These are phyloP conservation scores for Ochropleura plecta DNA, from an alignment of 2,888 invertebrate genomes.

Conservation along the genomic window DNA sequence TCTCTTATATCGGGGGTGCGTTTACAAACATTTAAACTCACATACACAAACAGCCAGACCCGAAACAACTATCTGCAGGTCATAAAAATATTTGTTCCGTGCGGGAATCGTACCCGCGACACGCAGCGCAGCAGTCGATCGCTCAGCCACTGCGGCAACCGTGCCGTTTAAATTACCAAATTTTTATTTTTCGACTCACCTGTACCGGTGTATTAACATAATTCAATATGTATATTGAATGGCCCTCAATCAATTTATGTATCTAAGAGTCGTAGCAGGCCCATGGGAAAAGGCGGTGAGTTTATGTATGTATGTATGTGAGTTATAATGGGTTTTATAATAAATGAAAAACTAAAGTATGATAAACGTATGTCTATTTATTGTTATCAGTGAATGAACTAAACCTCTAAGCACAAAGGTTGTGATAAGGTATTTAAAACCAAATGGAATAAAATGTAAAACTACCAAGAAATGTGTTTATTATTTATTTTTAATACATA, in stretches of 20 bases:
- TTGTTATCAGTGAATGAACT: constrained; percentile 39
- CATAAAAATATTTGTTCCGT: no score
- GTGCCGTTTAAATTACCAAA: neutral
- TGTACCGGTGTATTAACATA: neutral
- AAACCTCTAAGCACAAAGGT: constrained; percentile 44
- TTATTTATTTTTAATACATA: constrained; percentile 87
- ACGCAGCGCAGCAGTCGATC: no score
- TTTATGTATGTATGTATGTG: no score
- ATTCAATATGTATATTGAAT: neutral
- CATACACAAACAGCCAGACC: no score
- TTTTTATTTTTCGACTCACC: neutral
- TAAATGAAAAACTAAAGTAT: constrained; percentile 44
- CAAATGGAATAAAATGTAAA: constrained; percentile 56
- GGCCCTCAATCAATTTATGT: neutral
- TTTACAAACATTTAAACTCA: no score
- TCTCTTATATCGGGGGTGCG: no score
- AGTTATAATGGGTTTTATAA: constrained; percentile 7
- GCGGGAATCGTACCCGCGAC: no score
- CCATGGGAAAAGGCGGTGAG: no score
- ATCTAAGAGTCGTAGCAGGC: no score
- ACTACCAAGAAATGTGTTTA: constrained; percentile 72
- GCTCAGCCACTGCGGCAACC: no score
- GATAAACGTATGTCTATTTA: constrained; percentile 57
- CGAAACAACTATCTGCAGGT: no score
- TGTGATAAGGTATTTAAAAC: constrained; percentile 30